phyloP scores from a whole-genome alignment of 2,113 vertebrate genomes.

The Chloroceryle aenea region DNA sequence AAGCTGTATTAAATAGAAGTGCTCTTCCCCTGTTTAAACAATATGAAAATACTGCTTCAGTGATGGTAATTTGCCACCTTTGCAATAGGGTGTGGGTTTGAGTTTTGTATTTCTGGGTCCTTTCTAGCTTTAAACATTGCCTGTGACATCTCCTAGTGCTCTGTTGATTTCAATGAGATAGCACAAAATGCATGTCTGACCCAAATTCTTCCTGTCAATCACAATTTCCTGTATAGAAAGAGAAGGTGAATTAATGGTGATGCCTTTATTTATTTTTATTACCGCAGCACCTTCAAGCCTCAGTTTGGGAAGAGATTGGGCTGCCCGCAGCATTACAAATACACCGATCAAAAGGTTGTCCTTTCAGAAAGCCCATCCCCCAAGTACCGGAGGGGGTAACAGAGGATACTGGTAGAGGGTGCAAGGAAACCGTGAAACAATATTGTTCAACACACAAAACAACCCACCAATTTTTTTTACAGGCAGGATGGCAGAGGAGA shows the following conservation, averaged over 20 bases:
- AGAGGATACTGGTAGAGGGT: neutral
- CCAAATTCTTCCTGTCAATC: neutral
- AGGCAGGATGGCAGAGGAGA: neutral
- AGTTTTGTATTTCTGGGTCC: neutral
- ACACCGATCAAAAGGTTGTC: neutral
- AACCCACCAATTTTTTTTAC: neutral
- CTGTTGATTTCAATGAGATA: neutral
- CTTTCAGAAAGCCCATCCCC: neutral
- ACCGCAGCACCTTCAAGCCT: neutral
- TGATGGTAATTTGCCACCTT: neutral
- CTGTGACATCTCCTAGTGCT: neutral
- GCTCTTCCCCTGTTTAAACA: slow-evolving; percentile 3
- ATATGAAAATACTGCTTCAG: neutral
- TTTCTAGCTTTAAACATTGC: neutral
- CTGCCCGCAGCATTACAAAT: neutral
- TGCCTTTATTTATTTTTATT: slow-evolving; percentile 36
- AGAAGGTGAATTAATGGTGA: neutral
- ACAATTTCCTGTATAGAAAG: neutral
- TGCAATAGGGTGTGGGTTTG: neutral
- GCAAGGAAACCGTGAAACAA: neutral
- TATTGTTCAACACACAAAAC: neutral
- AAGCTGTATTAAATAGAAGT: slow-evolving; percentile 38
- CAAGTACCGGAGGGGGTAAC: rapidly evolving
- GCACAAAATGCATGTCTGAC: neutral
- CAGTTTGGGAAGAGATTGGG: neutral